Conservation (phyloP, 2,888 invertebrate genomes). For the Eledona agricola region DNA sequence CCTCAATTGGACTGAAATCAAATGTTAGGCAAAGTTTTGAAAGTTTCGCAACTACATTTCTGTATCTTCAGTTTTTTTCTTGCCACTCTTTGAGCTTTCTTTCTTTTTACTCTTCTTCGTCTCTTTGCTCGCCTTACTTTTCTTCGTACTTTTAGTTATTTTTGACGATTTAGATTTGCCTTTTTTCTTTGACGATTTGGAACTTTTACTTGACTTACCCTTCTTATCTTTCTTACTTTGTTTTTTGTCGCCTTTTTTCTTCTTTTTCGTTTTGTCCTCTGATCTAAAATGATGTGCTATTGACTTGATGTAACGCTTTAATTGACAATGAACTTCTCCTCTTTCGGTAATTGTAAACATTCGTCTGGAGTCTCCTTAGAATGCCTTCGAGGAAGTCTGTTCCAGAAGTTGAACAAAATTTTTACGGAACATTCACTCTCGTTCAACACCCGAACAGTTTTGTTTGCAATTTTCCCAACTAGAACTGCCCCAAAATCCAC, state of each 20-base stretch:
- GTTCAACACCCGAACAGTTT: conserved; percentile 68
- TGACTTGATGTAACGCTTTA: too few relatives aligned
- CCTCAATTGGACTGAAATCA: neutral
- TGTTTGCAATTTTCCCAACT: conserved; percentile 65
- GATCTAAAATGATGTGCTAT: too few relatives aligned
- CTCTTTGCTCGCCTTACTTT: conserved; percentile 37
- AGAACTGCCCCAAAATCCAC: conserved; percentile 59
- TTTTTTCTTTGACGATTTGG: conserved; percentile 8
- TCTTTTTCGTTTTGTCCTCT: conserved; percentile 27
- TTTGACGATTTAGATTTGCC: conserved; percentile 13
- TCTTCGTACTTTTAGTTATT: conserved; percentile 39
- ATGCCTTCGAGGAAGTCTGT: conserved; percentile 59
- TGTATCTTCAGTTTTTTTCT: conserved; percentile 2
- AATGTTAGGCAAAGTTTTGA: too few relatives aligned
- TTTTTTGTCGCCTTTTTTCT: conserved; percentile 35
- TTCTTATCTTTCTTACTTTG: conserved; percentile 23
- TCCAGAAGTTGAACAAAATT: conserved; percentile 65
- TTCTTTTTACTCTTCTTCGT: conserved; percentile 32
- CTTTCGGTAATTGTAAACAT: conserved; percentile 36
- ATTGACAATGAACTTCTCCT: too few relatives aligned
- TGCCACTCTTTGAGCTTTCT: conserved; percentile 38
- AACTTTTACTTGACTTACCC: conserved; percentile 35
- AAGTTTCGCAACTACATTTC: too few relatives aligned
- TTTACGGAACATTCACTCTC: conserved; percentile 66
- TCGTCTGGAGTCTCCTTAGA: conserved; percentile 36